phyloP scores from a whole-genome alignment of 2,797 vertebrate genomes.

The Natrix natrix region DNA sequence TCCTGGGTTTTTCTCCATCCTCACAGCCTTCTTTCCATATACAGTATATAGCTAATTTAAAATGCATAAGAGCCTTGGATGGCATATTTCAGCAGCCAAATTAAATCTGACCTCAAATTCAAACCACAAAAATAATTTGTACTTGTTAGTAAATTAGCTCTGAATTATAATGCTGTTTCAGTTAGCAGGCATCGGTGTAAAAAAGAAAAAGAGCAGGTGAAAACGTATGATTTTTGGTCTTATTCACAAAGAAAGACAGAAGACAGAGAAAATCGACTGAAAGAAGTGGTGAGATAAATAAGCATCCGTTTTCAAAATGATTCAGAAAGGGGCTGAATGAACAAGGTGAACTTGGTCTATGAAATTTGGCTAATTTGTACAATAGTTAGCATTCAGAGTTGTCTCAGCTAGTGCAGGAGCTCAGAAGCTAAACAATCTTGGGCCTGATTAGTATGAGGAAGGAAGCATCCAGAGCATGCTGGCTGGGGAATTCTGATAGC shows the following conservation, averaged over 20 bases:
- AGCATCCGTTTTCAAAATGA: neutral
- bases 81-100: neutral
- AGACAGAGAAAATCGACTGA: neutral
- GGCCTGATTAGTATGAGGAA: neutral
- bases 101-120: neutral
- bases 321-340: neutral
- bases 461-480: neutral
- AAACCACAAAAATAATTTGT: conserved; percentile 3
- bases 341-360: neutral
- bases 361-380: neutral
- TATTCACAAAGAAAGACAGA: conserved; percentile 14
- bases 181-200: conserved; percentile 4
- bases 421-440: neutral
- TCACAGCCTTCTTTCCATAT: neutral
- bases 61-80: neutral
- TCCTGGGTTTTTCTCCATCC: neutral
- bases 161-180: conserved; percentile 17
- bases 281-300: neutral
- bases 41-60: neutral
- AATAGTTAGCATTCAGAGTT: neutral
- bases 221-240: neutral
- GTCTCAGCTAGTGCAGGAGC: neutral
- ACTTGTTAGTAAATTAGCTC: conserved; percentile 7
- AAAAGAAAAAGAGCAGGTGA: neutral
- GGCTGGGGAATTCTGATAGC: neutral